phyloP scores from a whole-genome alignment of 2,888 invertebrate genomes.

The Campoplex nolae region DNA sequence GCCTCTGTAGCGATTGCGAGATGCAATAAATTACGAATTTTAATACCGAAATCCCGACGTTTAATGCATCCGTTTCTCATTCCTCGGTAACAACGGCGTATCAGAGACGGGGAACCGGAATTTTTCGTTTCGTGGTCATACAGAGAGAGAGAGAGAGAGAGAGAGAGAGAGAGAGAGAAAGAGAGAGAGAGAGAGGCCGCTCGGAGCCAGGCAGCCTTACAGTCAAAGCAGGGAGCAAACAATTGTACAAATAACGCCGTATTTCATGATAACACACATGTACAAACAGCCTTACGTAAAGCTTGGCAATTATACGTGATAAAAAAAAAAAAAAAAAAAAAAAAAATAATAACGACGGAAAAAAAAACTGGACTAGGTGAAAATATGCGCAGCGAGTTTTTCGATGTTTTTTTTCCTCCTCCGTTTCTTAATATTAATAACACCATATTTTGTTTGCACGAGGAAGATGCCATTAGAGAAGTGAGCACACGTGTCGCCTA shows the following conservation, averaged over 20 bases:
- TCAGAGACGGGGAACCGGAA: slow-evolving; percentile 53
- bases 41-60: slow-evolving; percentile 72
- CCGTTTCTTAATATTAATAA: slow-evolving; percentile 32
- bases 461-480: neutral
- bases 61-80: slow-evolving; percentile 45
- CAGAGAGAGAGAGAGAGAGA: slow-evolving; percentile 51
- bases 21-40: slow-evolving; percentile 71
- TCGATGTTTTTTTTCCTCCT: slow-evolving; percentile 25
- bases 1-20: slow-evolving; percentile 23
- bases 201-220: slow-evolving; percentile 70
- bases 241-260: slow-evolving; percentile 84
- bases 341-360: slow-evolving; percentile 19
- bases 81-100: slow-evolving; percentile 7
- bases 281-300: slow-evolving; percentile 84
- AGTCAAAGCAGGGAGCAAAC: slow-evolving; percentile 79
- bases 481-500: slow-evolving; percentile 28
- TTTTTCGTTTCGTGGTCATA: slow-evolving; percentile 81
- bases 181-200: slow-evolving; percentile 56
- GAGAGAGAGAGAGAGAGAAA: slow-evolving; percentile 67
- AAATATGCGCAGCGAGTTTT: slow-evolving; percentile 65
- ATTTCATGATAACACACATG: slow-evolving; percentile 84
- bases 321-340: slow-evolving; percentile 74
- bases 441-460: slow-evolving; percentile 68
- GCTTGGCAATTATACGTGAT: slow-evolving; percentile 81
- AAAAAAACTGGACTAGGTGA: slow-evolving; percentile 71